Evolutionary conservation across 2,113 vertebrate genomes (phyloP).

Genomic region (Corynorhinus townsendii): DNA sequence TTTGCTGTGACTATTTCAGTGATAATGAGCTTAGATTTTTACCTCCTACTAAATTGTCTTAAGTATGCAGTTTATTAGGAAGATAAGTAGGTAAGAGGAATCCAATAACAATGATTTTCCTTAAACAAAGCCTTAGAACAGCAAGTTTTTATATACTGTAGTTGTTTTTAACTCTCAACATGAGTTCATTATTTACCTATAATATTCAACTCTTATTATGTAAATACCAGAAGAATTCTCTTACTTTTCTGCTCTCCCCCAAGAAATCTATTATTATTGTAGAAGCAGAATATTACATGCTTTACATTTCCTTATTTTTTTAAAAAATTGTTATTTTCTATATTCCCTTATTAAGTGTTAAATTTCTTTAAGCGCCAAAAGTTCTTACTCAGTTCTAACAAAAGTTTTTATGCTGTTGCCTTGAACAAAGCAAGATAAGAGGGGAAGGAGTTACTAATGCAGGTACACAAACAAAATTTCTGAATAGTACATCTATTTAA

Average conservation of each 20-base stretch:
- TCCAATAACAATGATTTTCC: background rate
- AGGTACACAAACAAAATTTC: constrained; percentile 8
- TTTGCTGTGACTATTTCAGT: background rate
- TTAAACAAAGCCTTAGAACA: background rate
- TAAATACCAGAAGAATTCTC: background rate
- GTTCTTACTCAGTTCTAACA: background rate
- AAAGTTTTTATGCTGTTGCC: constrained; percentile 11
- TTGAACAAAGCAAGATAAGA: constrained; percentile 17
- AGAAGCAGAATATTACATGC: constrained; percentile 4
- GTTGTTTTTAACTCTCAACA: constrained; percentile 19
- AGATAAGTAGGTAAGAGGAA: background rate
- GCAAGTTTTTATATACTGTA: background rate
- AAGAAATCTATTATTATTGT: background rate
- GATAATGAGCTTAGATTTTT: background rate
- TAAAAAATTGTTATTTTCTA: background rate
- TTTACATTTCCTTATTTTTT: background rate
- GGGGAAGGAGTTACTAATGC: background rate
- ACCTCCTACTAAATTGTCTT: constrained; percentile 6
- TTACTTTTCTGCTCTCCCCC: background rate
- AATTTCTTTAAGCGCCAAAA: background rate
- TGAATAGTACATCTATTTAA: background rate
- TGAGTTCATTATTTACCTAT: background rate
- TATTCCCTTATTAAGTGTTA: background rate
- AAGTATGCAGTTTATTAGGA: background rate
- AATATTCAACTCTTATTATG: background rate